These are phyloP conservation scores for Melipona bicolor DNA, from an alignment of 2,888 invertebrate genomes.

Conservation along the genomic window DNA sequence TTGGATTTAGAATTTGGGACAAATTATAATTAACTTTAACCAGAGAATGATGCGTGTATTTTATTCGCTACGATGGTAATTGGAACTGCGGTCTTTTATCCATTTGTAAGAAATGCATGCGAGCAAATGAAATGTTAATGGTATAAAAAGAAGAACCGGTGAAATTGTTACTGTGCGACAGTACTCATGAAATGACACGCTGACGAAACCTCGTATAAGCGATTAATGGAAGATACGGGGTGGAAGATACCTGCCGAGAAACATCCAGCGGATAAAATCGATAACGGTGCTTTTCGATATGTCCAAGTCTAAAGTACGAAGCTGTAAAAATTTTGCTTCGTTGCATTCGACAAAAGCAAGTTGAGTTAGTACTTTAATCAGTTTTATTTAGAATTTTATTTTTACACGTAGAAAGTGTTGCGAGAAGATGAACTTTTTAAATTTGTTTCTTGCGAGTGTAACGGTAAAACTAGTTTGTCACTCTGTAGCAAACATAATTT, in stretches of 20 bases:
- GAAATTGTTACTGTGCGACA: too few species aligned
- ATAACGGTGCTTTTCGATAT: slow-evolving; percentile 57
- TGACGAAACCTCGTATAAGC: slow-evolving; percentile 29
- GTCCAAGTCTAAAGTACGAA: slow-evolving; percentile 32
- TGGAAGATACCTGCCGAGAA: slow-evolving; percentile 66
- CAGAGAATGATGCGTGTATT: too few species aligned
- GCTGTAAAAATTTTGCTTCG: slow-evolving; percentile 59
- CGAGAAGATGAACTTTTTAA: background rate
- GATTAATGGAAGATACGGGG: slow-evolving; percentile 30
- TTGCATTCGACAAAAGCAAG: slow-evolving; percentile 27
- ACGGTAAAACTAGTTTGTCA: too few species aligned
- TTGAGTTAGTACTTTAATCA: background rate
- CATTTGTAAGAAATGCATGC: too few species aligned
- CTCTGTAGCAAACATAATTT: too few species aligned
- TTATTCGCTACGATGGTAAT: too few species aligned
- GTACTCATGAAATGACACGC: background rate
- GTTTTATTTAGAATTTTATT: background rate
- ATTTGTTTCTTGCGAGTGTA: background rate
- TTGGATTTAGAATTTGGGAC: slow-evolving; percentile 58
- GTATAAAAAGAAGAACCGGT: too few species aligned
- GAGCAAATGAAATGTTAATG: too few species aligned
- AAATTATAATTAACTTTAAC: slow-evolving; percentile 28
- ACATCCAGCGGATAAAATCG: slow-evolving; percentile 66
- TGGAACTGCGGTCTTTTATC: too few species aligned
- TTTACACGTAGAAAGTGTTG: background rate